Percentiles rank a stretch among this genome's conserved stretches.
Conservation (phyloP, 2,888 invertebrate genomes). For the Galerucella pusilla region DNA sequence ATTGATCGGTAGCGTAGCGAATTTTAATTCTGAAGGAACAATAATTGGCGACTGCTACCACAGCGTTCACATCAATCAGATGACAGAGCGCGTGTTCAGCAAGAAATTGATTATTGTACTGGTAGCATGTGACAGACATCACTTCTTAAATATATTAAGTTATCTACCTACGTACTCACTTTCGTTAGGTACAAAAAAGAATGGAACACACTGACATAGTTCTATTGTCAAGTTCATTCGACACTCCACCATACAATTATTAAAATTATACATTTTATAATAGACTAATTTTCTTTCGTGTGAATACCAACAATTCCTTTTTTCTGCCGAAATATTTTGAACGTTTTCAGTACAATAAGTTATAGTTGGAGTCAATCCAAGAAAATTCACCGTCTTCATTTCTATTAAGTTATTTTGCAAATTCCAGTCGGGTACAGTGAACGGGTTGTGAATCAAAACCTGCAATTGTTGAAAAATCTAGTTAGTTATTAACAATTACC, state of each 20-base stretch:
- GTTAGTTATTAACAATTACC: no score
- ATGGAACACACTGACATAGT: constrained; percentile 73
- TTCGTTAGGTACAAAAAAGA: constrained; percentile 66
- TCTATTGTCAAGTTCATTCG: constrained; percentile 65
- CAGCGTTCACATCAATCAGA: no score
- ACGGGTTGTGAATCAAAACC: constrained; percentile 74
- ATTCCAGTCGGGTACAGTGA: constrained; percentile 73
- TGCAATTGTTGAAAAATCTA: constrained; percentile 50
- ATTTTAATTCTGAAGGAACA: no score
- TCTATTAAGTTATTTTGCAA: constrained; percentile 71
- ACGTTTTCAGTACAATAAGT: constrained; percentile 72
- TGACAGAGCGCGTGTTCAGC: no score
- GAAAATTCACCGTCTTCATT: constrained; percentile 70
- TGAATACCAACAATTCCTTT: constrained; percentile 71
- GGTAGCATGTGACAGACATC: no score
- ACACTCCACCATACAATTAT: constrained; percentile 75
- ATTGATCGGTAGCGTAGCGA: no score
- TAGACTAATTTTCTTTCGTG: constrained; percentile 67
- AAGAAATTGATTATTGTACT: no score
- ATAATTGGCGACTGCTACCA: no score
- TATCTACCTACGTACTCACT: constrained; percentile 51
- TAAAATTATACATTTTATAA: constrained; percentile 69
- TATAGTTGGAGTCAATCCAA: constrained; percentile 72
- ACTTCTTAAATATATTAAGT: no score
- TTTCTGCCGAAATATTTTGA: constrained; percentile 64